A percentile compares a stretch with the other conserved stretches of the same genome.
These are phyloP conservation scores for Lophochroa leadbeateri DNA, from an alignment of 2,113 vertebrate species.

Conservation along the genomic window DNA sequence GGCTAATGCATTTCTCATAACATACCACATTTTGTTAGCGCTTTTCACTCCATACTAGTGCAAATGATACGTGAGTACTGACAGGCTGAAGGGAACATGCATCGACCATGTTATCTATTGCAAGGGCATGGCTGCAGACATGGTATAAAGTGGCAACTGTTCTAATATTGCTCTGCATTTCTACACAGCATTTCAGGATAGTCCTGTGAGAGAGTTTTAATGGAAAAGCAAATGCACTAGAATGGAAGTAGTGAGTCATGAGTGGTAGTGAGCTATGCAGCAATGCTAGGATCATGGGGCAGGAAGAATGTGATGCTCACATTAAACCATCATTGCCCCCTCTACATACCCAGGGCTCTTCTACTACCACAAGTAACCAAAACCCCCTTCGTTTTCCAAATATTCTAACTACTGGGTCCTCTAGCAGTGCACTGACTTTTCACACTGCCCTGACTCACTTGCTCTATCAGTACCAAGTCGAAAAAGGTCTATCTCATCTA, in stretches of 20 bases:
- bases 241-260: not conserved
- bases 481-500: not conserved
- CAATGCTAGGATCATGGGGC: not conserved
- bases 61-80: not conserved
- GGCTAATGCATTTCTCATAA: not conserved
- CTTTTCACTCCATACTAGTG: not conserved
- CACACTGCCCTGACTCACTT: not conserved
- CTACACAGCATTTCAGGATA: not conserved
- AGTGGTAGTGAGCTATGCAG: not conserved
- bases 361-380: not conserved
- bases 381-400: not conserved
- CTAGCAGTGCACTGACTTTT: not conserved
- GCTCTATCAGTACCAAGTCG: not conserved
- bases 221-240: not conserved
- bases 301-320: constrained; percentile 1
- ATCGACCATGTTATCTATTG: not conserved
- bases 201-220: not conserved
- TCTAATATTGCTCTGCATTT: not conserved
- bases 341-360: not conserved
- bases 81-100: not conserved
- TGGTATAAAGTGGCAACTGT: not conserved
- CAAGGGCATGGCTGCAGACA: not conserved
- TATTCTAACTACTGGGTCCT: not conserved
- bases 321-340: not conserved
- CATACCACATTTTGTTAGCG: not conserved